Conservation (phyloP, 30 jellyfish, hydroid and myxozoan genomes). For the Aurelia sp. region DNA sequence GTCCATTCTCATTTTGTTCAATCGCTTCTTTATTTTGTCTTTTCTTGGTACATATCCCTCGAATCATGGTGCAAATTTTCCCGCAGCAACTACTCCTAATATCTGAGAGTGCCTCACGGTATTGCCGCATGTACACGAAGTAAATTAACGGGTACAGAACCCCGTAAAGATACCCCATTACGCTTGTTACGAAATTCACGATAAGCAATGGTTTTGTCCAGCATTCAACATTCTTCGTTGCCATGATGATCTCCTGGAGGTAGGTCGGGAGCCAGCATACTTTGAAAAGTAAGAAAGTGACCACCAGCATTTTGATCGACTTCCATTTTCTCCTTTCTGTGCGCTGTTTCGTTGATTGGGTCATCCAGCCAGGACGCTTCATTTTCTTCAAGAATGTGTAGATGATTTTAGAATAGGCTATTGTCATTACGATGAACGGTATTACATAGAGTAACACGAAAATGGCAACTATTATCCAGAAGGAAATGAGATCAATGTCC, state of each 20-base stretch:
- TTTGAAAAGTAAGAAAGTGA: background rate
- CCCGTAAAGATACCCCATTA: constrained; percentile 3
- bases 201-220: background rate
- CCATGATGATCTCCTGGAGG: constrained; percentile 1
- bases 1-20: no score
- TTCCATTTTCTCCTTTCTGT: constrained; percentile 4
- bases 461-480: background rate
- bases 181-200: background rate
- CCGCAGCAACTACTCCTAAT: no score
- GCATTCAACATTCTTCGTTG: background rate
- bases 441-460: background rate
- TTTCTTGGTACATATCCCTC: no score
- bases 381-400: background rate
- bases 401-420: background rate
- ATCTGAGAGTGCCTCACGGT: no score
- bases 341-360: background rate
- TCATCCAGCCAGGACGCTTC: constrained; percentile 19
- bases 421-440: background rate
- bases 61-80: no score
- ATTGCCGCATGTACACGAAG: background rate
- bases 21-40: no score
- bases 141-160: background rate
- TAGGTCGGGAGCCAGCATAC: constrained; percentile 39
- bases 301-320: constrained; percentile 5
- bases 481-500: no score